Conservation (phyloP, 2,113 vertebrate genomes). For the Neopipo cinnamomea region DNA sequence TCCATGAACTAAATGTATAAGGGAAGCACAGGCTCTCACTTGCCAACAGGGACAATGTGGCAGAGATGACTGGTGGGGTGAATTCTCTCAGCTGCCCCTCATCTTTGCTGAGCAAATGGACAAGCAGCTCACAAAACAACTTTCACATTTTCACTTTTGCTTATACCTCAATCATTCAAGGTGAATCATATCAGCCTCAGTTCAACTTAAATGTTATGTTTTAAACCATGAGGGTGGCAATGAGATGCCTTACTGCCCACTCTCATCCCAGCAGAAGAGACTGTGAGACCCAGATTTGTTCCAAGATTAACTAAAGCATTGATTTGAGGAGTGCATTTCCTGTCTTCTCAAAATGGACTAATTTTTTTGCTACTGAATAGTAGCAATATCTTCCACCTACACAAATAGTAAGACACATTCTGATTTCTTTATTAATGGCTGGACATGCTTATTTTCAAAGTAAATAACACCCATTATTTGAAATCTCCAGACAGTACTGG, state of each 20-base stretch:
- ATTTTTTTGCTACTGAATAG: neutral
- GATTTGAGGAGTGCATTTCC: neutral
- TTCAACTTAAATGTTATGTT: neutral
- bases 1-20: neutral
- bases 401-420: neutral
- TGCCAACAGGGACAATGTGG: rapidly evolving
- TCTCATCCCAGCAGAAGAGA: neutral
- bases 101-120: neutral
- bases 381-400: neutral
- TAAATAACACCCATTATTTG: neutral
- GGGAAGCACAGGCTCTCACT: neutral
- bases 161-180: neutral
- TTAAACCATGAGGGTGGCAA: neutral
- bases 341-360: neutral
- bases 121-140: neutral
- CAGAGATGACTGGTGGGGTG: neutral
- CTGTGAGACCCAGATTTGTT: neutral
- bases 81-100: neutral
- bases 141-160: neutral
- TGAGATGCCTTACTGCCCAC: neutral
- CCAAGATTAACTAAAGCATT: neutral
- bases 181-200: neutral
- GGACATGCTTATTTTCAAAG: neutral
- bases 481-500: neutral
- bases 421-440: neutral